Evolutionary conservation across 1,140 invertebrate genomes (phyloP).

Genomic region (Solenopsis fugax): DNA sequence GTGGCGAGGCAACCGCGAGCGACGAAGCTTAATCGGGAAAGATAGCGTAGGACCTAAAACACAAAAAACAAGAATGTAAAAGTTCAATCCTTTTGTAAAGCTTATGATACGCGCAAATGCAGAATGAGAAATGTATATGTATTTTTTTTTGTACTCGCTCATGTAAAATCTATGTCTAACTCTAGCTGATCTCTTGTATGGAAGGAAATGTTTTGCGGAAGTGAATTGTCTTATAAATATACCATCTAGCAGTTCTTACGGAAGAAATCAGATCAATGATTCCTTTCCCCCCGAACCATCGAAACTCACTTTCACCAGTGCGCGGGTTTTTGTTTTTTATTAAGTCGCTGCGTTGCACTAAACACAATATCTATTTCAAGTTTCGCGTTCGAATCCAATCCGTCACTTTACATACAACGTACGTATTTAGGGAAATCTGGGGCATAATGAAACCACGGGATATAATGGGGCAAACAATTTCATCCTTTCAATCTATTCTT

Average conservation of each 20-base stretch:
- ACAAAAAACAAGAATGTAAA: neutral
- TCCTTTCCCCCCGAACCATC: conserved; percentile 41
- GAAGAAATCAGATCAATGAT: conserved; percentile 54
- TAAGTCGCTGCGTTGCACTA: neutral
- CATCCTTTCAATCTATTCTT: too few species aligned
- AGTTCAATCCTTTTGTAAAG: neutral
- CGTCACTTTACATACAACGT: neutral
- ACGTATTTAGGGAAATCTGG: neutral
- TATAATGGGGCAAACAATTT: too few species aligned
- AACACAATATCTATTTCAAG: conserved; percentile 32
- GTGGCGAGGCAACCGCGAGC: neutral
- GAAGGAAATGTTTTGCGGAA: conserved; percentile 18
- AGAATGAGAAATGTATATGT: neutral
- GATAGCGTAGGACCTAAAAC: neutral
- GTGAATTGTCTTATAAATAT: conserved; percentile 11
- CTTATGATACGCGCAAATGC: neutral
- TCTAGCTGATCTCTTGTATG: neutral
- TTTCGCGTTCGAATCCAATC: conserved; percentile 1
- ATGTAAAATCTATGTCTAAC: neutral
- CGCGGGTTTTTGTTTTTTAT: conserved; percentile 41
- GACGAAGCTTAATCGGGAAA: neutral
- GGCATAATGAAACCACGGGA: too few species aligned
- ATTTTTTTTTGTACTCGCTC: neutral
- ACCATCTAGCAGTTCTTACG: conserved; percentile 13
- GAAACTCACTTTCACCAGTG: conserved; percentile 51